A percentile compares a stretch with the other conserved stretches of the same genome.
phyloP scores from a whole-genome alignment of 1,140 invertebrate species.

The Goniozus legneri region DNA sequence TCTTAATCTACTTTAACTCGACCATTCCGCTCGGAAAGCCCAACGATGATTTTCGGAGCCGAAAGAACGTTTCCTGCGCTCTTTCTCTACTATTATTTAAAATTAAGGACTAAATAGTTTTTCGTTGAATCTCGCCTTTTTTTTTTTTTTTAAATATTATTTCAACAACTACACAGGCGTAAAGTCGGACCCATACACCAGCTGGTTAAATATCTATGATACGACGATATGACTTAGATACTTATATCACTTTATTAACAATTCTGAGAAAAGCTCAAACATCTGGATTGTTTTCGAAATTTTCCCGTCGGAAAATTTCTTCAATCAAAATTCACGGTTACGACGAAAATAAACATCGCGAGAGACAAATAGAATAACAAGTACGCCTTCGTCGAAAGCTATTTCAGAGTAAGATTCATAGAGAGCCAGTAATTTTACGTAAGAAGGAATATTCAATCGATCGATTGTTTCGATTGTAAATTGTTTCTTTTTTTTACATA shows the following conservation, averaged over 20 bases:
- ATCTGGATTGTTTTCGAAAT: too few species aligned
- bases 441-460: neutral
- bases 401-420: too few species aligned
- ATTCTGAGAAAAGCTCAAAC: too few species aligned
- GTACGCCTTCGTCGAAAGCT: too few species aligned
- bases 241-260: too few species aligned
- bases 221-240: conserved; percentile 16
- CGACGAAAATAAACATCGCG: too few species aligned
- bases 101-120: conserved; percentile 6
- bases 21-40: neutral
- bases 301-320: too few species aligned
- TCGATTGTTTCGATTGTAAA: conserved; percentile 8
- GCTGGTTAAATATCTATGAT: conserved; percentile 42
- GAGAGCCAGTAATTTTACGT: neutral
- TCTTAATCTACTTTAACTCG: too few species aligned
- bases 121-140: conserved; percentile 18
- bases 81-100: neutral
- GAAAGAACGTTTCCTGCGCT: neutral
- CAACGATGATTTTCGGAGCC: neutral
- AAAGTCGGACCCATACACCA: conserved; percentile 52
- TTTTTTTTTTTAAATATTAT: conserved; percentile 17
- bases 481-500: too few species aligned
- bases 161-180: conserved; percentile 36
- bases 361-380: too few species aligned
- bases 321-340: too few species aligned